Conservation (phyloP, 2,113 vertebrate species). For the mouse (Mus musculus) region GRCm39 chr6:146673501-146674000, state of each 20-base stretch:
- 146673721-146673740: slow-evolving; percentile 56
- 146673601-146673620: slow-evolving; percentile 99
- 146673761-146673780: neutral
- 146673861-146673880: neutral
- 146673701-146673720: slow-evolving; percentile 97
- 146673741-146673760: neutral
- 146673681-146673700: slow-evolving; percentile 97
- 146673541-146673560: neutral
- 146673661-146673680: slow-evolving; percentile 97
- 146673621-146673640: slow-evolving; percentile 98
- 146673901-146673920: neutral
- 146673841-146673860: neutral
- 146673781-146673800: neutral
- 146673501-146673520: neutral
- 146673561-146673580: neutral
- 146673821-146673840: neutral
- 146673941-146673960: neutral
- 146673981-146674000: neutral
- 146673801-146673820: neutral
- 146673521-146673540: neutral
- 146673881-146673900: neutral
- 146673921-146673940: neutral
- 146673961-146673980: neutral
- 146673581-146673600: slow-evolving; percentile 89
- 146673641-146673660: slow-evolving; percentile 99